A percentile compares a stretch with the other conserved stretches of the same genome.
These are phyloP conservation scores for Dreissena polymorpha DNA, from an alignment of 1,140 invertebrate species.

Conservation along the genomic window DNA sequence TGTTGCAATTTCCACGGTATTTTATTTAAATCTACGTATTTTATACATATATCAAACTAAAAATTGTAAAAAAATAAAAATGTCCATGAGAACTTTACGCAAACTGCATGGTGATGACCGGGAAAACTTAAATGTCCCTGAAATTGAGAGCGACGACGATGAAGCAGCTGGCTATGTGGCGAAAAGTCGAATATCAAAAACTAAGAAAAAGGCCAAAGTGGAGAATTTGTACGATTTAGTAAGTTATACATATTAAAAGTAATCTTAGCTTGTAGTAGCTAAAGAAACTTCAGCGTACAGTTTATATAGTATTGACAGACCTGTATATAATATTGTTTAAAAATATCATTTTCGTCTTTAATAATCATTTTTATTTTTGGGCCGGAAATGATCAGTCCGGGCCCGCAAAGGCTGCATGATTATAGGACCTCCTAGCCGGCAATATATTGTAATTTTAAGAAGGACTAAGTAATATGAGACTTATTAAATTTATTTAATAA, in stretches of 20 bases:
- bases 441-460: too few species aligned
- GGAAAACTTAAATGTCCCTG: background rate
- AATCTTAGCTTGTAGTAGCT: background rate
- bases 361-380: too few species aligned
- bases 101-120: constrained; percentile 38
- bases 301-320: too few species aligned
- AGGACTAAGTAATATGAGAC: too few species aligned
- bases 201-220: constrained; percentile 40
- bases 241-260: constrained; percentile 62
- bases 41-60: background rate
- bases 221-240: constrained; percentile 85
- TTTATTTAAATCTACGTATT: background rate
- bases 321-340: too few species aligned
- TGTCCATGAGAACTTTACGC: constrained; percentile 50
- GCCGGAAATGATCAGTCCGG: too few species aligned
- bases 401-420: too few species aligned
- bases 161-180: background rate
- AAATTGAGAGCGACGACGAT: constrained; percentile 31
- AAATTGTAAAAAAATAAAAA: background rate
- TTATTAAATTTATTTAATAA: too few species aligned
- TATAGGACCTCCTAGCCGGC: too few species aligned
- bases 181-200: constrained; percentile 7
- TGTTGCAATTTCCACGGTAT: background rate
- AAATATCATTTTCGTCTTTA: too few species aligned
- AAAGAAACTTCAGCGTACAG: too few species aligned